Evolutionary conservation across 2,888 invertebrate species (phyloP).

Genomic region (Drosophila phalerata): DNA sequence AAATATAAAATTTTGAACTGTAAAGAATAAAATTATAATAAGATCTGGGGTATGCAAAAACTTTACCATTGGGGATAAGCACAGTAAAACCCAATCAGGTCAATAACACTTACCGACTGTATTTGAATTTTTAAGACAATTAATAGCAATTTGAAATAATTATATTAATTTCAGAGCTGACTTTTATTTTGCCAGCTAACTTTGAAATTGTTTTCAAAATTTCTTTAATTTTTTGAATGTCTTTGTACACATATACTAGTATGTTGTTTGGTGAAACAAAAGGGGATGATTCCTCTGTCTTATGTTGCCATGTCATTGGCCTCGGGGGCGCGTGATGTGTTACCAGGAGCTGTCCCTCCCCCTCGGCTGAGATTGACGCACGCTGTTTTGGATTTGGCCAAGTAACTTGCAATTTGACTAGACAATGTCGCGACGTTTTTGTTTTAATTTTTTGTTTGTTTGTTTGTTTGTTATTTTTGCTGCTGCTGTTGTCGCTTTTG

Average conservation of each 20-base stretch:
- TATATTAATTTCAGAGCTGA: neutral
- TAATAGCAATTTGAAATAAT: neutral
- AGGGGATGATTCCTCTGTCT: neutral
- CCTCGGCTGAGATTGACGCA: conserved; percentile 20
- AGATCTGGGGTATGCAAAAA: no score
- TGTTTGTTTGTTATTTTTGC: neutral
- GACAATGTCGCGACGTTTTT: conserved; percentile 66
- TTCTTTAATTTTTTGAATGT: neutral
- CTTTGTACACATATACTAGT: neutral
- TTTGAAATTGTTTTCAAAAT: neutral
- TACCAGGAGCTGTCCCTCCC: neutral
- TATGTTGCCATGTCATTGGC: conserved; percentile 18
- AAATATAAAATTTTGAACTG: no score
- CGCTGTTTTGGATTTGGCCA: conserved; percentile 50
- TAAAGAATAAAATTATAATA: no score
- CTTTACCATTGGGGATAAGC: no score
- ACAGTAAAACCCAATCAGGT: no score
- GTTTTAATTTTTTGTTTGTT: conserved; percentile 17
- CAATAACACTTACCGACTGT: no score
- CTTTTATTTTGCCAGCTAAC: neutral
- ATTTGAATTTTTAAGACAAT: neutral
- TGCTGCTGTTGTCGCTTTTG: no score
- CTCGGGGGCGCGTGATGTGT: conserved; percentile 8
- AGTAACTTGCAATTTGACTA: conserved; percentile 69
- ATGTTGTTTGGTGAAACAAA: neutral